phyloP scores from a whole-genome alignment of 1,140 invertebrate species.

The Ditylenchus dipsaci region DNA sequence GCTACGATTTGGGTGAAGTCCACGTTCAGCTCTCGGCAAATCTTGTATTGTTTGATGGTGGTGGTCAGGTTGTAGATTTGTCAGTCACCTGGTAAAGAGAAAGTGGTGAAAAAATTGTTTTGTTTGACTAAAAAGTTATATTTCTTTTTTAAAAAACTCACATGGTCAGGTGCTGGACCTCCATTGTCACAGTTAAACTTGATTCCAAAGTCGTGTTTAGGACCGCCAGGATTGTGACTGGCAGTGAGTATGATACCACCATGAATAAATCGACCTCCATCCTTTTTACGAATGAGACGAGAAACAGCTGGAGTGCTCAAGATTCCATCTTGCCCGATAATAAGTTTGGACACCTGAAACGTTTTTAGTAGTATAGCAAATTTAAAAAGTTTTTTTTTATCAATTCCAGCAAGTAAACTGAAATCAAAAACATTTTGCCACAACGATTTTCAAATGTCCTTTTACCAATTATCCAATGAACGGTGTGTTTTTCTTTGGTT shows the following conservation, averaged over 20 bases:
- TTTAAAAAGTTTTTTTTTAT: too few relatives aligned
- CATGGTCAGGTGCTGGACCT: constrained; percentile 83
- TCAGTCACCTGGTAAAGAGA: constrained; percentile 66
- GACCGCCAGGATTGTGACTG: constrained; percentile 96
- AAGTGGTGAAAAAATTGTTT: constrained; percentile 12
- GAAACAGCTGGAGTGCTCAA: constrained; percentile 94
- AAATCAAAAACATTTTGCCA: too few relatives aligned
- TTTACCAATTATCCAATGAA: too few relatives aligned
- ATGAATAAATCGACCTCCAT: constrained; percentile 59
- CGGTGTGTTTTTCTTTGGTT: too few relatives aligned
- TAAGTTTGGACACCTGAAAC: constrained; percentile 73
- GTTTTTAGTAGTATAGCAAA: background rate
- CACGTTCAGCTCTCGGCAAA: constrained; percentile 71
- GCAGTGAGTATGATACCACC: constrained; percentile 96
- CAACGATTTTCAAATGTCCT: too few relatives aligned
- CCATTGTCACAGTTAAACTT: constrained; percentile 97
- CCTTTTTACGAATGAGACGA: constrained; percentile 72
- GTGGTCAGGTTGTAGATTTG: constrained; percentile 79
- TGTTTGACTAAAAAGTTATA: constrained; percentile 4
- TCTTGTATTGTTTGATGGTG: constrained; percentile 74
- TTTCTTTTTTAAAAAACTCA: constrained; percentile 55
- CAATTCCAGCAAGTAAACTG: too few relatives aligned
- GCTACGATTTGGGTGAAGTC: constrained; percentile 70
- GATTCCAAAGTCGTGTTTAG: constrained; percentile 94
- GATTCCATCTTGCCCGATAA: constrained; percentile 87